A percentile compares a stretch with the other conserved stretches of the same genome.
Evolutionary conservation across 2,113 vertebrate genomes (phyloP).

Genomic region (Platysternon megacephalum): DNA sequence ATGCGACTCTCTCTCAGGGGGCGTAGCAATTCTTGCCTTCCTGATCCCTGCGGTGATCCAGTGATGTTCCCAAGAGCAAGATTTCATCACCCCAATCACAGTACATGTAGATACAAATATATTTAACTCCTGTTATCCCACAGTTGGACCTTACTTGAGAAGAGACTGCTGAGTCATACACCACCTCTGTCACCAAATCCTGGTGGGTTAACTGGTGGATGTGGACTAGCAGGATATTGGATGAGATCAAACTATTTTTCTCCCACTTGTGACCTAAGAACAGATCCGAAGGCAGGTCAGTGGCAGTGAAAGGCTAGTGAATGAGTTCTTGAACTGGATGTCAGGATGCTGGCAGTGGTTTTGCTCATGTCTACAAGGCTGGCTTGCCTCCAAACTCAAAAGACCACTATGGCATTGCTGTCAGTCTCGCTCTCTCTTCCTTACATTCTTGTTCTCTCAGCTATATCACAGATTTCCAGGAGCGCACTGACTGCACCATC

Average conservation of each 20-base stretch:
- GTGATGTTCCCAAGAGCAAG: background rate
- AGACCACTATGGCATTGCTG: accelerated
- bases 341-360: accelerated
- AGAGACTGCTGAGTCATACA: accelerated
- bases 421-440: background rate
- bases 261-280: accelerated
- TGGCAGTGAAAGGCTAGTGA: accelerated
- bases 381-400: accelerated
- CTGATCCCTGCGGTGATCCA: background rate
- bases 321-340: accelerated
- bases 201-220: background rate
- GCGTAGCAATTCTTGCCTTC: background rate
- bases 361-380: background rate
- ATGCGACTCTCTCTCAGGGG: background rate
- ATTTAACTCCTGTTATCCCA: background rate
- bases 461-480: accelerated
- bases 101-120: accelerated
- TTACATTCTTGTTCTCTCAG: background rate
- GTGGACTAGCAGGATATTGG: background rate
- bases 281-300: background rate
- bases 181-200: accelerated
- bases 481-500: accelerated
- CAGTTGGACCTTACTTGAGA: accelerated
- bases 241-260: background rate
- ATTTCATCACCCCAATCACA: background rate